Conservation (phyloP, 2,113 vertebrate genomes). For the Lagenorhynchus albirostris region DNA sequence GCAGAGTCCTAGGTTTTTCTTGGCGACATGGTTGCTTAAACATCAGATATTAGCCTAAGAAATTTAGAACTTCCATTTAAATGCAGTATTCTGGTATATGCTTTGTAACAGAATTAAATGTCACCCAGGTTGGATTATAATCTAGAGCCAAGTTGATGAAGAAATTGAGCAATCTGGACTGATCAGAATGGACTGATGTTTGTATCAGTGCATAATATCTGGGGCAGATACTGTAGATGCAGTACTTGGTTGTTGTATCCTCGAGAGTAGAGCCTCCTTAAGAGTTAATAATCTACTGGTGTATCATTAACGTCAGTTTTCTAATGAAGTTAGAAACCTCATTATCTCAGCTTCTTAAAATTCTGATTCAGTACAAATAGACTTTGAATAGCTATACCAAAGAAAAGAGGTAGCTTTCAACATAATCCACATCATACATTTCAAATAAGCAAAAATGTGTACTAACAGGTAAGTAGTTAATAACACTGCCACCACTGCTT, state of each 20-base stretch:
- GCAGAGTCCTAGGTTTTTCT: not conserved
- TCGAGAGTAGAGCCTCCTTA: not conserved
- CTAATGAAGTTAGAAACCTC: not conserved
- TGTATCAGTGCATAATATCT: not conserved
- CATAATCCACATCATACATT: not conserved
- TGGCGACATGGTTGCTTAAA: not conserved
- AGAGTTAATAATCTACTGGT: not conserved
- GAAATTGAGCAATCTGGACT: not conserved
- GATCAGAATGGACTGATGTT: not conserved
- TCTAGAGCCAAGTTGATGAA: not conserved
- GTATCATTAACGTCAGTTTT: not conserved
- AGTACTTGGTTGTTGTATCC: not conserved
- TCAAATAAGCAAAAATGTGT: not conserved
- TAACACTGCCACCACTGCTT: not conserved
- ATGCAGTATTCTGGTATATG: not conserved
- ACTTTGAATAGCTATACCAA: not conserved
- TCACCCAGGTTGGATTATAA: not conserved
- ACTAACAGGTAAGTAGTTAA: not conserved
- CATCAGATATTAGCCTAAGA: not conserved
- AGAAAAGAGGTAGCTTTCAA: not conserved
- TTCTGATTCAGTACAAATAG: not conserved
- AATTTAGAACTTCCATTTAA: not conserved
- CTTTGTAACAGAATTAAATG: not conserved
- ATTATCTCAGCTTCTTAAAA: not conserved
- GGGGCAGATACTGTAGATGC: not conserved